Conservation (phyloP, 2,797 vertebrate species). For the Spinus olivaceus region DNA sequence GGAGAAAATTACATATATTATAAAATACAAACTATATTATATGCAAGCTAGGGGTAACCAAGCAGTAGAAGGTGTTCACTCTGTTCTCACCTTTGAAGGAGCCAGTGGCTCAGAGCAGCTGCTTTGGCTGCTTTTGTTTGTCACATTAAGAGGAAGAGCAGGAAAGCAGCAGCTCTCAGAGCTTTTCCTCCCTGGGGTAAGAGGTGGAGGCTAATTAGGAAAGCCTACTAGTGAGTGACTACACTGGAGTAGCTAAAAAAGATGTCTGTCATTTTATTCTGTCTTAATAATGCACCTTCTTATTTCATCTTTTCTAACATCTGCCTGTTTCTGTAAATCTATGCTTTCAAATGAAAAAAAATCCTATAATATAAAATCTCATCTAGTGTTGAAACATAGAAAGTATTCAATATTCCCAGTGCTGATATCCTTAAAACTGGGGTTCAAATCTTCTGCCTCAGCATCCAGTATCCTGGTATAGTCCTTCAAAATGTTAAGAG, state of each 20-base stretch:
- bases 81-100: background rate
- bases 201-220: background rate
- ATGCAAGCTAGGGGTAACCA: background rate
- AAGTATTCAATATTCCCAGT: background rate
- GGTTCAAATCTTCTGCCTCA: background rate
- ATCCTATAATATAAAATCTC: background rate
- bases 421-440: background rate
- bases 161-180: background rate
- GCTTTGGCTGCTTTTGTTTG: constrained; percentile 7
- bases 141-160: background rate
- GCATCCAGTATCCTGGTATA: background rate
- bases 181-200: constrained; percentile 10
- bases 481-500: background rate
- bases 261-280: background rate
- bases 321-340: background rate
- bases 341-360: background rate
- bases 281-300: background rate
- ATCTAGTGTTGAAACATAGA: background rate
- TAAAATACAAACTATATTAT: background rate
- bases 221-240: background rate
- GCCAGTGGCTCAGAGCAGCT: background rate
- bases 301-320: background rate
- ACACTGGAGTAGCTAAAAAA: background rate
- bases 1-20: background rate
- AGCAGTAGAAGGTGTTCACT: background rate